A percentile compares a stretch with the other conserved stretches of the same genome.
Evolutionary conservation across 2,113 vertebrate genomes (phyloP).

Genomic region (Miniopterus natalensis): DNA sequence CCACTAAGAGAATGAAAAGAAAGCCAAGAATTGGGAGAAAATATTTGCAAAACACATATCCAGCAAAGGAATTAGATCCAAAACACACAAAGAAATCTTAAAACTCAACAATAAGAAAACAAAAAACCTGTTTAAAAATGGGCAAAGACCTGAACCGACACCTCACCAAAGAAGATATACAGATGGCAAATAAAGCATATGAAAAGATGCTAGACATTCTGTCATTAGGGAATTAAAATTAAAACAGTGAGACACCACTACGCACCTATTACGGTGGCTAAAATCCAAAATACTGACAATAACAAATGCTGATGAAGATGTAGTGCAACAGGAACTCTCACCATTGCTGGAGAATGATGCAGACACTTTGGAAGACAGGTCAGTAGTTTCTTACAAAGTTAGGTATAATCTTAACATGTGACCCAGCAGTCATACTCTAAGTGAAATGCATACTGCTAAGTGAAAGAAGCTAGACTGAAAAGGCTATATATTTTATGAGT

Average conservation of each 20-base stretch:
- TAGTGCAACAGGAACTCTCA: neutral
- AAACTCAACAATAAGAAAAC: neutral
- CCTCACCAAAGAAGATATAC: conserved; percentile 4
- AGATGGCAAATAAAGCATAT: neutral
- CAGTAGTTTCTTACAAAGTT: conserved; percentile 1
- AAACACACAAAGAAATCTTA: conserved; percentile 18
- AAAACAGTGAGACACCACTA: neutral
- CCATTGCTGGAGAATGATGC: neutral
- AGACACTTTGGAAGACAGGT: neutral
- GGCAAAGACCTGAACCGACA: neutral
- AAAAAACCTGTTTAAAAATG: conserved; percentile 15
- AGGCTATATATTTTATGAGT: too few species aligned
- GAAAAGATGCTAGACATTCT: neutral
- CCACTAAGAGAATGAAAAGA: neutral
- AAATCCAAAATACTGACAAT: neutral
- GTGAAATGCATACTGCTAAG: neutral
- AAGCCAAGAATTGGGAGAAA: neutral
- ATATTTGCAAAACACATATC: conserved; percentile 21
- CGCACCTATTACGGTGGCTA: neutral
- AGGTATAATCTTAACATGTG: neutral
- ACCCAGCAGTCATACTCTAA: neutral
- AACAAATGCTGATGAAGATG: neutral
- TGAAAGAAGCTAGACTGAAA: too few species aligned
- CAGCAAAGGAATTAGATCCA: neutral
- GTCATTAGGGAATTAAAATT: neutral